Percentiles rank a stretch among this genome's conserved stretches.
These are phyloP conservation scores for Eurystomus gularis DNA, from an alignment of 2,113 vertebrate genomes.

Conservation along the genomic window DNA sequence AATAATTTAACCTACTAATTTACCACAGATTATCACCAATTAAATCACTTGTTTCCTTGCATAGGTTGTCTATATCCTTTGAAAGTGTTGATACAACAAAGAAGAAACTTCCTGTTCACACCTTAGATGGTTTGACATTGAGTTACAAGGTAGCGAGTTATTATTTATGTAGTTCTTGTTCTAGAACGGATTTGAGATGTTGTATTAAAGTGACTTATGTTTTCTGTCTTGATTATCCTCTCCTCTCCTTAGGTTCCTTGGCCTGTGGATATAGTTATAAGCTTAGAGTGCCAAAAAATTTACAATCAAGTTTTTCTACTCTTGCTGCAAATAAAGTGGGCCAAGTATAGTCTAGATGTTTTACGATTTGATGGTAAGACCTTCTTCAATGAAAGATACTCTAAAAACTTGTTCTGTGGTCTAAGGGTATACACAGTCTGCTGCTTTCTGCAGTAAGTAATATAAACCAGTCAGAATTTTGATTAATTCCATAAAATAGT, in stretches of 20 bases:
- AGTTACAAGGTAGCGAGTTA: slow-evolving; percentile 87
- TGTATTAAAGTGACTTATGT: not conserved
- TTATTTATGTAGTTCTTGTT: not conserved
- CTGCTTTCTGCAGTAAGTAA: not conserved
- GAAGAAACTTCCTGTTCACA: slow-evolving; percentile 94
- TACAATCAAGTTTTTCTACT: slow-evolving; percentile 98
- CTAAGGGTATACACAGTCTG: not conserved
- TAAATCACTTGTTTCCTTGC: not conserved
- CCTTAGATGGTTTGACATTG: slow-evolving; percentile 90
- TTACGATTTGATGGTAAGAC: slow-evolving; percentile 90
- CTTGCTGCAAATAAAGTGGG: slow-evolving; percentile 97
- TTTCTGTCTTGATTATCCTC: not conserved
- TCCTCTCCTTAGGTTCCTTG: slow-evolving; percentile 87
- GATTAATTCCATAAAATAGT: not conserved
- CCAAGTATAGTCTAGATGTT: slow-evolving; percentile 96
- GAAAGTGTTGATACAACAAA: slow-evolving; percentile 87
- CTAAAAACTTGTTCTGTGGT: not conserved
- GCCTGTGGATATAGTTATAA: slow-evolving; percentile 99
- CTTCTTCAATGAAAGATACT: not conserved
- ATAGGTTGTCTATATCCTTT: slow-evolving; percentile 89
- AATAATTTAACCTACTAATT: not conserved
- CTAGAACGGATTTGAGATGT: not conserved
- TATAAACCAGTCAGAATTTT: not conserved
- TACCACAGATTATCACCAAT: not conserved
- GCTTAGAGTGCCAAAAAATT: slow-evolving; percentile 96